Evolutionary conservation across 2,888 invertebrate genomes (phyloP), one percentile per base, ranked within the genome.

Genomic region (Gerris lacustris): DNA sequence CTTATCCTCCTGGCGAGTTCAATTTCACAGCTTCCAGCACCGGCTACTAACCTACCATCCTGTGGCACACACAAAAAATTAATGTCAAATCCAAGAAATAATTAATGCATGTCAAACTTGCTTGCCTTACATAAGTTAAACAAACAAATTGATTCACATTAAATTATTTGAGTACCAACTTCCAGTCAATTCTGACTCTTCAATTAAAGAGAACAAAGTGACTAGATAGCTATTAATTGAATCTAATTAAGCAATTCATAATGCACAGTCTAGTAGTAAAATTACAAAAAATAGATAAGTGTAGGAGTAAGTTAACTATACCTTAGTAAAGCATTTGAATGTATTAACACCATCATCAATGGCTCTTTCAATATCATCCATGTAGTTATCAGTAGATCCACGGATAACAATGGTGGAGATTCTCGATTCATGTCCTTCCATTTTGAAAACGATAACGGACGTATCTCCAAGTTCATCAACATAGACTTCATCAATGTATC

Each of bases 341-440:
- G 96, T 97, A 80, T 99, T 99, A 31, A 99, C 95, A 73, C 96
- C 99, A 83, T 99, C 99, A 82, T 99, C 96, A 77, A 99, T 88
- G 44, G 98, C 95, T 73, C 99, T 86, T 82, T 99, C 99, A 78
- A 99, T 91, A 78, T 99, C 99, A 81, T 99, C 99, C 94, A 99
- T 94, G 78, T 92, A 93, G 80, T 97, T 97, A 76, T 97, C 96
- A 6, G 98, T 97, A 0, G 99, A 91, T 1, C 98, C 99, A 75
- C 99, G 87, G 73, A 99, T 85, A 11, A 99, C 89, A 76, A 99
- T 87, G 0, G 99, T 99, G 1, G 96, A 87, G 73, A 99, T 91
- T 69, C 90, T 88, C 5, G 93, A 92, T 77, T 95, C 94, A 9
- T 83, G 82, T 73, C 90, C 89, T 71, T 89, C 89, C 82, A 94